These are phyloP conservation scores for Drosophila pullipes DNA, from an alignment of 2,888 invertebrate genomes.

Conservation along the genomic window DNA sequence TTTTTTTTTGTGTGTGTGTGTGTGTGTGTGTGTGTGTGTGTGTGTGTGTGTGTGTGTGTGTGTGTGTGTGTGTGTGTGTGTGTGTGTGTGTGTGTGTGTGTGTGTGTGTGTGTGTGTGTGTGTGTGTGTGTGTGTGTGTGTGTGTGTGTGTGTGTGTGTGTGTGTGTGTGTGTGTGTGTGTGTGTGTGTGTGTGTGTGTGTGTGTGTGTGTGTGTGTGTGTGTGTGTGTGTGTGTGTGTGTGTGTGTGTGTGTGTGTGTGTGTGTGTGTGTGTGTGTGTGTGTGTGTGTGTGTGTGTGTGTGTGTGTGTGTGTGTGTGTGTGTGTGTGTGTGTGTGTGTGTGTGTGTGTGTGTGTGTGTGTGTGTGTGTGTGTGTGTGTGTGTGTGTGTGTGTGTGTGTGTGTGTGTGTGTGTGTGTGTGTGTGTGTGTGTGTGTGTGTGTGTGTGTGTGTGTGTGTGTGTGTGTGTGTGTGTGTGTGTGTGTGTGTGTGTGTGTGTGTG, in stretches of 20 bases:
- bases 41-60: constrained; percentile 27
- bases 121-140: constrained; percentile 26
- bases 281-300: constrained; percentile 27
- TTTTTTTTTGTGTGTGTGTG: not conserved
- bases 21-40: constrained; percentile 27
- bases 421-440: constrained; percentile 28
- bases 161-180: constrained; percentile 27
- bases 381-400: constrained; percentile 27
- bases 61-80: constrained; percentile 28
- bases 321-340: constrained; percentile 6
- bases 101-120: constrained; percentile 15
- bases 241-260: constrained; percentile 26
- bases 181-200: constrained; percentile 28
- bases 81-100: constrained; percentile 6
- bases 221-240: constrained; percentile 15
- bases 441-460: constrained; percentile 6
- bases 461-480: constrained; percentile 15
- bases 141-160: constrained; percentile 27
- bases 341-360: constrained; percentile 15
- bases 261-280: constrained; percentile 27
- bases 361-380: constrained; percentile 26
- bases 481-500: constrained; percentile 26
- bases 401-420: constrained; percentile 27
- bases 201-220: constrained; percentile 6
- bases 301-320: constrained; percentile 28